Evolutionary conservation across 35 echinoderm and acorn worm species (phyloP), one percentile per base, ranked within the genome.

Genomic region (Stichopus chloronotus): DNA sequence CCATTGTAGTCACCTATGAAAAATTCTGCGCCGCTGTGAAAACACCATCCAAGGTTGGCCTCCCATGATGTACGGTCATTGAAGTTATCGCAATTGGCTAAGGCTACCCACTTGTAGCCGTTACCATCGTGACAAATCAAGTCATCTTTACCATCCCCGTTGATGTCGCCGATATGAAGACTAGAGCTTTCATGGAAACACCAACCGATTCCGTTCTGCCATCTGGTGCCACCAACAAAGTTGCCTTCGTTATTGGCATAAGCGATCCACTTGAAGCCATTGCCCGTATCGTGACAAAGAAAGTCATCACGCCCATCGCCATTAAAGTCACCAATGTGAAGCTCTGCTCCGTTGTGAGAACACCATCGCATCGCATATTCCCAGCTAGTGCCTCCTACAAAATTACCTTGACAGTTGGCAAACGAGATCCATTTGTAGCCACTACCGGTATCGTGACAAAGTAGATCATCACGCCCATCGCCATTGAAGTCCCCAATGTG

Each of bases 1-100:
- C 88, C 88, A 58, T 91, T 72, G 25, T 52, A 91, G 54, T 91
- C 88, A 53, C 88, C 88, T 9, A 78, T 16, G 21, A 55, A 78
- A 9, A 91, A 78, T 5, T 21, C 53, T 8, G 43, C 65, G 5
- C 25, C 43, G 4, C 61, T 52, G 14, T 91, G 65, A 5, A 12
- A 61, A 69, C 86, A 88, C 86, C 86, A 88, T 52, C 86, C 57
- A 13, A 88, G 16, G 22, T 20, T 9, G 4, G 19, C 86, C 54
- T 88, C 59, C 86, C 86, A 60, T 57, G 55, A n/a, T 6, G 61
- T 69, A 7, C 61, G 25, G 21, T 30, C 57, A n/a, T 58, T 63
- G n/a, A 88, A 88, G 86, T 88, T 88, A 20, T 25, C 22, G 5
- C 54, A 56, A 54, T 86, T 86, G 0, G 83, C 53, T 14, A 60